phyloP scores from a whole-genome alignment of 2,888 invertebrate species.

The Ochropacha duplaris region DNA sequence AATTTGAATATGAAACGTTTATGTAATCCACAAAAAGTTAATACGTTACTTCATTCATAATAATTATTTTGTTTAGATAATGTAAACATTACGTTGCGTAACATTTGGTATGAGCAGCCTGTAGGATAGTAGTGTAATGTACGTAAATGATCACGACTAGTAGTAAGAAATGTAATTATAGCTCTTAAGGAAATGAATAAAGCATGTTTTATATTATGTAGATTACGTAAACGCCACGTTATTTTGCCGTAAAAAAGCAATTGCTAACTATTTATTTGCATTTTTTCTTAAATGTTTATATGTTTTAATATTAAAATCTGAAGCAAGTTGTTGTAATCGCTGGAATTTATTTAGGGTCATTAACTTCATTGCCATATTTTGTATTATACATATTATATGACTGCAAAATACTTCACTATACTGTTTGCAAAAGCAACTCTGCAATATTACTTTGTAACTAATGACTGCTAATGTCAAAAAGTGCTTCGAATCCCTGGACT shows the following conservation, averaged over 20 bases:
- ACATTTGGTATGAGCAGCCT: constrained; percentile 54
- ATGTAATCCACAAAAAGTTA: constrained; percentile 31
- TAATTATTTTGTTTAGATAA: constrained; percentile 15
- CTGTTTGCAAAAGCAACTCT: not conserved
- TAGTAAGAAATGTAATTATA: constrained; percentile 76
- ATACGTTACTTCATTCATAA: constrained; percentile 14
- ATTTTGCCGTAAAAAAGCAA: constrained; percentile 63
- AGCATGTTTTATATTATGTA: constrained; percentile 82
- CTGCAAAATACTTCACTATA: no score
- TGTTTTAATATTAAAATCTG: constrained; percentile 68
- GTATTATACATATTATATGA: no score
- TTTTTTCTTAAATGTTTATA: constrained; percentile 78
- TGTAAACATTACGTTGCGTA: constrained; percentile 35
- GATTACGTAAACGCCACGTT: constrained; percentile 73
- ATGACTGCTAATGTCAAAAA: constrained; percentile 37
- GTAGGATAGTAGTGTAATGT: constrained; percentile 66
- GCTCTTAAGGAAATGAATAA: constrained; percentile 67
- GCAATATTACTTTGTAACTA: constrained; percentile 41
- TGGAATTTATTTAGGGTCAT: constrained; percentile 30
- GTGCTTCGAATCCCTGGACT: constrained; percentile 63
- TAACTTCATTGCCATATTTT: constrained; percentile 32
- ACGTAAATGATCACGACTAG: constrained; percentile 68
- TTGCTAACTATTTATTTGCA: constrained; percentile 82
- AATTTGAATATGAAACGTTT: constrained; percentile 23
- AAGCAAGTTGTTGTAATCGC: constrained; percentile 71